Percentiles rank a stretch among this genome's conserved stretches.
Conservation (phyloP, 2,888 invertebrate genomes). For the Himalopsyche kuldschensis region DNA sequence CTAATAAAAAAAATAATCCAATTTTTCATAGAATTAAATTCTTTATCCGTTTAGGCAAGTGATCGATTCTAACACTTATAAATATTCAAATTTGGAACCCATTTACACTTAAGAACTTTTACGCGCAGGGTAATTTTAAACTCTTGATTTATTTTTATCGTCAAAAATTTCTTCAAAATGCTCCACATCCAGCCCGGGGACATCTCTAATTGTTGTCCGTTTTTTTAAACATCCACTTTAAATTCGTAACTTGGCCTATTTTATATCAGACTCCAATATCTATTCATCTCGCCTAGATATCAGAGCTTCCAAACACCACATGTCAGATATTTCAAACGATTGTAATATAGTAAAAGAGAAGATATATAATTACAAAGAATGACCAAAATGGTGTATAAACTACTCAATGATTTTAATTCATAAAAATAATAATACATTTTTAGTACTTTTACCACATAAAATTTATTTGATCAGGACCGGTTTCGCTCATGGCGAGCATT, state of each 20-base stretch:
- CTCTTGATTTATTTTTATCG: not conserved
- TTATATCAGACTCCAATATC: constrained; percentile 22
- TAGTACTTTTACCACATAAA: no score
- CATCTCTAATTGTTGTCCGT: constrained; percentile 22
- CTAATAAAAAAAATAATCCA: not conserved
- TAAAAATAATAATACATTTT: no score
- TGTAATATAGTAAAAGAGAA: no score
- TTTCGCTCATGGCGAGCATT: no score
- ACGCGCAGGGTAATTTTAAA: not conserved
- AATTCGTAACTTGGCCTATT: constrained; percentile 27
- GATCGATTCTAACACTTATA: not conserved
- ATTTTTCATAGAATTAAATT: not conserved
- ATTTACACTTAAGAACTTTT: not conserved
- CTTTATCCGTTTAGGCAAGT: not conserved
- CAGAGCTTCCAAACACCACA: not conserved
- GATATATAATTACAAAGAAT: no score
- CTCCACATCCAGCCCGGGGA: constrained; percentile 3
- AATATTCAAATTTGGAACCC: not conserved
- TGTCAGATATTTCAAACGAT: no score
- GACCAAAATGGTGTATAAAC: no score
- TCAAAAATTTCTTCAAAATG: not conserved
- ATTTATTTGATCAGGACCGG: no score
- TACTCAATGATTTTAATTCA: no score
- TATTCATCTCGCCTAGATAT: constrained; percentile 7
- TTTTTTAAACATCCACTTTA: constrained; percentile 36